Evolutionary conservation across 2,797 vertebrate species (phyloP).

Genomic region (Pogoniulus pusillus): DNA sequence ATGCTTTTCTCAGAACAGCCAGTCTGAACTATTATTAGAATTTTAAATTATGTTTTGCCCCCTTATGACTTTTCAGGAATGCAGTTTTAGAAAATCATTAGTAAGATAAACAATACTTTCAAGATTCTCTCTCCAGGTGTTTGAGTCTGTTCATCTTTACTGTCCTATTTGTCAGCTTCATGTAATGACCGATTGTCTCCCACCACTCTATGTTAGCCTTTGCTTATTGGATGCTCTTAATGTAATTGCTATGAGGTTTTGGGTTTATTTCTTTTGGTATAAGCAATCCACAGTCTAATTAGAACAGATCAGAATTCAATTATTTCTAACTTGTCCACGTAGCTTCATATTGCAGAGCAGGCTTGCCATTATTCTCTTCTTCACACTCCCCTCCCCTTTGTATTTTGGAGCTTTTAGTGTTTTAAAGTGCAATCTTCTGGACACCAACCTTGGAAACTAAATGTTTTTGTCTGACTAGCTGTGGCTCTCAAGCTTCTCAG

Average conservation of each 20-base stretch:
- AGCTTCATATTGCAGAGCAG: not conserved
- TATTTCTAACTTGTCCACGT: not conserved
- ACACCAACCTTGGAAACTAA: not conserved
- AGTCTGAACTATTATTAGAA: not conserved
- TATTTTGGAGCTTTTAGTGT: not conserved
- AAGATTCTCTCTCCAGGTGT: not conserved
- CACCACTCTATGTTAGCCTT: not conserved
- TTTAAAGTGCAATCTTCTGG: not conserved
- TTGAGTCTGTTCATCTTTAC: not conserved
- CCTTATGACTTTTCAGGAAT: not conserved
- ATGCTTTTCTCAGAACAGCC: not conserved
- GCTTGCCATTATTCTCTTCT: not conserved
- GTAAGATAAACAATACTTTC: not conserved
- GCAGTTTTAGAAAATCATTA: not conserved
- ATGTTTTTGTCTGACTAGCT: not conserved
- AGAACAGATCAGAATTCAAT: not conserved
- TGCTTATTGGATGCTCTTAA: not conserved
- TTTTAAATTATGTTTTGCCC: not conserved
- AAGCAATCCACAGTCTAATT: not conserved
- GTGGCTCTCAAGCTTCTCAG: not conserved
- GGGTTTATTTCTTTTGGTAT: not conserved
- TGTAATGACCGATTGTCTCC: not conserved
- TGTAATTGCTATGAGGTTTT: not conserved
- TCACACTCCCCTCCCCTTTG: not conserved
- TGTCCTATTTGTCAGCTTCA: not conserved